Evolutionary conservation across 2,113 vertebrate genomes (phyloP), one percentile per base, ranked within the genome.

Genomic region (Hemichromis elongatus): DNA sequence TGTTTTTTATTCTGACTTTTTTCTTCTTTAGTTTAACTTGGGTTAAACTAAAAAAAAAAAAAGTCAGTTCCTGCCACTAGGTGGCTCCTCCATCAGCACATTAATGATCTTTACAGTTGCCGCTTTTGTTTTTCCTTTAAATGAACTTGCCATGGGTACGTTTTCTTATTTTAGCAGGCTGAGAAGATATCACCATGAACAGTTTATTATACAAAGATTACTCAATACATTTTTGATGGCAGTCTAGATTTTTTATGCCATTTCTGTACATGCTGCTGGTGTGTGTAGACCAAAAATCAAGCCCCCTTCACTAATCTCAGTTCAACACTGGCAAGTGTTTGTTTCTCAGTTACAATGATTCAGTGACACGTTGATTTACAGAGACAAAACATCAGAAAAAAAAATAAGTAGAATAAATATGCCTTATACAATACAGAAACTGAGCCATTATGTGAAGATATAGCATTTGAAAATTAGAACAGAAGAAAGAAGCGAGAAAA

Each of bases 51-150:
- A 24, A 1, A 3, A 75, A 24, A 1, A 3, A 75, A 66, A 70
- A 13, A 21, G 18, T 19, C 7, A 13, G 55, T 70, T 77, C 10
- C 77, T 56, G 77, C 92, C 92, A 90, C 90, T 85, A 93, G 93
- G 89, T 94, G 92, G 81, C 89, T 66, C 77, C 82, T 90, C 66
- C 35, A 82, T 79, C 63, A 86, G 19, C 6, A 73, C 53, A 8
- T 13, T 61, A 45, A 30, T 33, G 21, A 42, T 54, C n/a, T 26
- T 68, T 70, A 26, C 24, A 47, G 5, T 50, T 14, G 42, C 68
- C 50, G 16, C 42, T 75, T 73, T 73, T 0, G 18, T 47, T 73
- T 47, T 47, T 73, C 40, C 40, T 47, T 24, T 28, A 47, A 73
- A 63, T 63, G 0, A 63, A n/a, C 2, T 66, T 66, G 35, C n/a